A percentile compares a stretch with the other conserved stretches of the same genome.
Evolutionary conservation across 2,797 vertebrate genomes (phyloP).

Genomic region (Mormyrus hasselquistii): DNA sequence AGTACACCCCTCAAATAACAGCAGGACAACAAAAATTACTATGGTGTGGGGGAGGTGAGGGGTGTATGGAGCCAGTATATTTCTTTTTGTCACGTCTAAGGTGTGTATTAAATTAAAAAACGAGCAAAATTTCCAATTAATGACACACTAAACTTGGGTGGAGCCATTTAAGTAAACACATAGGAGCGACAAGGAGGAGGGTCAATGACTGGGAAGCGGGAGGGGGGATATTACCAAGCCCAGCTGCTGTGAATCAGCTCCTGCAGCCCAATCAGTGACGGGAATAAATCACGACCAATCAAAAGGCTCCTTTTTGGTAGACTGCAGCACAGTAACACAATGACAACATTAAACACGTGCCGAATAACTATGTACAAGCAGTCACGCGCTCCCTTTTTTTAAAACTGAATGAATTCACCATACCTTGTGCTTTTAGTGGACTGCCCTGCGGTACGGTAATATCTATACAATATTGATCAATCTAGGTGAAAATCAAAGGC

Average conservation of each 20-base stretch:
- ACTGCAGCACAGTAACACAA: slow-evolving; percentile 5
- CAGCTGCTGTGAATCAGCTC: background rate
- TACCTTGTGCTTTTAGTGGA: slow-evolving; percentile 46
- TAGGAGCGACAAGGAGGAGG: slow-evolving; percentile 19
- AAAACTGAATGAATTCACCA: slow-evolving; percentile 10
- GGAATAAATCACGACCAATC: background rate
- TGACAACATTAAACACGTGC: background rate
- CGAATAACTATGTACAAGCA: slow-evolving; percentile 13
- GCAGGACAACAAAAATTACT: slow-evolving; percentile 3
- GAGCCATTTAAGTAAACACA: background rate
- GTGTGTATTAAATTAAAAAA: background rate
- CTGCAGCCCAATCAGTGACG: background rate
- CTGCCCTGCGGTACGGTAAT: background rate
- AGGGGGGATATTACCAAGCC: background rate
- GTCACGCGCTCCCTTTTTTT: background rate
- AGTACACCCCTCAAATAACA: background rate
- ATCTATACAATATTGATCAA: background rate
- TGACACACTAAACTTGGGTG: background rate
- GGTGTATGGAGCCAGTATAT: background rate
- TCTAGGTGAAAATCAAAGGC: slow-evolving; percentile 6
- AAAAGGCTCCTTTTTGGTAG: slow-evolving; percentile 1
- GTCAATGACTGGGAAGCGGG: slow-evolving; percentile 17
- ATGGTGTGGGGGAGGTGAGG: background rate
- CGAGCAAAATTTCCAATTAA: background rate
- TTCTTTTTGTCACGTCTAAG: background rate